Evolutionary conservation across 2,888 invertebrate genomes (phyloP), one percentile per base, ranked within the genome.

Genomic region (Seira ritae): DNA sequence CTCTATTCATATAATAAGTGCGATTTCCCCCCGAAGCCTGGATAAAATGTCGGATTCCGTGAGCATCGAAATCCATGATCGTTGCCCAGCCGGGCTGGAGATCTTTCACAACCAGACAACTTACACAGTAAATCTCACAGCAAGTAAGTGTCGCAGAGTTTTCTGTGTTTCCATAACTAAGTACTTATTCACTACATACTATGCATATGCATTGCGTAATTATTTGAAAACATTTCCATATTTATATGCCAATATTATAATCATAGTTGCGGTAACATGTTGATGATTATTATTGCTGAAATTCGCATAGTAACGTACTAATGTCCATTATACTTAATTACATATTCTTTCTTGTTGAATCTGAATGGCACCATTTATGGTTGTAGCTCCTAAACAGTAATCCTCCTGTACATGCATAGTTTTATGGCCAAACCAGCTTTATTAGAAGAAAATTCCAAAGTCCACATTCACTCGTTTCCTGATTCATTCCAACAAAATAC

Each of bases 41-140:
- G 31, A 6, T 22, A 77, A 62, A 6, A 77, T 69, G 80, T 46
- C 80, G 80, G 80, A 80, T 69, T 74, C 80, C 31, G 67, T 80
- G 22, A 80, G 74, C 46, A 74, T 80, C 24, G 80, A 80, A 70
- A 80, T 80, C 31, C 74, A 74, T 17, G 80, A 80, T n/a, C 73
- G 72, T 19, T 80, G 80, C 19, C 80, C 80, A 24, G 50, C 80
- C 46, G 80, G 80, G 3, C 74, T 80, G 31, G 80, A 80, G 46
- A 74, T 80, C 3, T 74, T 80, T 69, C 80, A 74, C 62, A 80
- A 80, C 69, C 69, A 74, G 22, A 55, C 22, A n/a, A 68, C 31
- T 20, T 37, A 74, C 42, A 42, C 62, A 65, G 74, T 80, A 42
- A 80, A 80, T 74, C 62, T 80, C 10, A 70, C 80, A 62, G 74